Evolutionary conservation across 1,140 invertebrate species (phyloP), one percentile per base, ranked within the genome.

Genomic region (Popillia japonica): DNA sequence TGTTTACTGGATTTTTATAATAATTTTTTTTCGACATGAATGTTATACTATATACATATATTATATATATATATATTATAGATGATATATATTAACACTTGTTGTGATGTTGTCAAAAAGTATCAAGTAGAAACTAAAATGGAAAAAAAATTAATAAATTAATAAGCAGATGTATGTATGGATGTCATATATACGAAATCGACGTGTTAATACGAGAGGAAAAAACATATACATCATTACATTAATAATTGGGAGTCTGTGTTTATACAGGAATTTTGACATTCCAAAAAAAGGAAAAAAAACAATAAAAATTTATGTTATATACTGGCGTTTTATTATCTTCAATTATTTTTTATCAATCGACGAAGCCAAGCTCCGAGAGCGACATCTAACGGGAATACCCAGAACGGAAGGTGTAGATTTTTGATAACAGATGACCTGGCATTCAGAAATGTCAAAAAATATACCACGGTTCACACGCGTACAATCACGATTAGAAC

Each of bases 71-170:
- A n/a, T 22, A 64, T 64, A 64, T 22, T 8, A 8, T 22, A 64
- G 4, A 64, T n/a, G n/a, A 64, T 22, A 64, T 11, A 48, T 48
- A 48, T 48, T 10, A 64, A 64, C n/a, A 64, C 61, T 64, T 64
- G 61, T 64, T 64, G 61, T 64, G 61, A 64, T 64, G 61, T 64
- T 64, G 61, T 64, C n/a, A n/a, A 64, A 64, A 64, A 11, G n/a
- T 64, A 64, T 22, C 17, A n/a, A 22, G 61, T 64, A 64, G 61
- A 20, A 59, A 22, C 44, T n/a, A n/a, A n/a, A n/a, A n/a, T n/a
- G n/a, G n/a, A n/a, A n/a, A n/a, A n/a, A n/a, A n/a, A n/a, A n/a
- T n/a, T n/a, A n/a, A n/a, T n/a, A n/a, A n/a, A n/a, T n/a, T n/a
- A n/a, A n/a, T n/a, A n/a, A n/a, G n/a, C n/a, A n/a, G n/a, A n/a